Base-by-base conservation (phyloP, 2,888 invertebrate genomes). In the Julus scanicus region DNA sequence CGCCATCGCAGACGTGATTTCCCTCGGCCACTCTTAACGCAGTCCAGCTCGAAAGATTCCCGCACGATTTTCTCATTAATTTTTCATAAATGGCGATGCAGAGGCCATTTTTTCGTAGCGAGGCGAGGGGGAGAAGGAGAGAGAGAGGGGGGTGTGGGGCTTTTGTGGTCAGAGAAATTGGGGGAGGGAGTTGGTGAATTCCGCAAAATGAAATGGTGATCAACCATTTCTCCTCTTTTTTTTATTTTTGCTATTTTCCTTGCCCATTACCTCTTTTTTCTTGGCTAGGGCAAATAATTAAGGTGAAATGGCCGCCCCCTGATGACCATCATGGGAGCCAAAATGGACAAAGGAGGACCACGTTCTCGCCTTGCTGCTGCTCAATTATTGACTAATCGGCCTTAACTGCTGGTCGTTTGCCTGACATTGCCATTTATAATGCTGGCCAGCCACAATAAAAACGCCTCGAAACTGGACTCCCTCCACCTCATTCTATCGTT, bases 311-410 rank as follows among this genome's bases (percentile, higher is more conserved):
- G 80, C 49, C 49, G 85, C 48, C 85, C 85, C 44, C 49, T 85
- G 85, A 85, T 85, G 85, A 85, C 85, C 85, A 85, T 85, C 85
- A 85, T 85, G 85, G 85, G 85, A 85, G 44, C 85, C 49, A 49
- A 85, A 85, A 85, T 85, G 85, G 85, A 85, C 85, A 85, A 85
- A 85, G 49, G 85, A 85, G 85, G 85, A 85, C 85, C 85, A 44
- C 13, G 85, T 20, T 40, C 85, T 85, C 85, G 85, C 85, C 49
- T 85, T 20, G 85, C 85, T 85, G 49, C 85, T 85, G 85, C 85
- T 85, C 85, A 85, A 85, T 85, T 85, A 85, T 85, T 85, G 85
- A 85, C 85, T 85, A 85, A 85, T 85, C 85, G 85, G 48, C 85
- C 85, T 85, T 85, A 85, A 85, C 48, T 85, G 85, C 85, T 49